These are phyloP conservation scores for Dicyrtoma fusca DNA, from an alignment of 2,888 invertebrate species.

Conservation along the genomic window DNA sequence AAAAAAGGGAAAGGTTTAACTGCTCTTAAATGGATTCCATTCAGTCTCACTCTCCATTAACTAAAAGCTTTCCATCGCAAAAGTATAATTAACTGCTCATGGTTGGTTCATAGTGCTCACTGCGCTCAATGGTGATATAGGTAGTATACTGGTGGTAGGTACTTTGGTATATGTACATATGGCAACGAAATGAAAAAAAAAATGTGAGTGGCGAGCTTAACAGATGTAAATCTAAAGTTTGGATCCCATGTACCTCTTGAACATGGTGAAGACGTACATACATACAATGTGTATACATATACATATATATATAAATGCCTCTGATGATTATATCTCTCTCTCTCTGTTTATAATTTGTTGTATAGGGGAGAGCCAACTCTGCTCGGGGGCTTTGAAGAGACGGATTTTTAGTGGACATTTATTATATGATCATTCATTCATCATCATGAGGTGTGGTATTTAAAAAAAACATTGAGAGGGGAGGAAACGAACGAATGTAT, in stretches of 20 bases:
- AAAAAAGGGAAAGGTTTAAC: not conserved
- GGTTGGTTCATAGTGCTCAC: too few species aligned
- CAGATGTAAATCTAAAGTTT: too few species aligned
- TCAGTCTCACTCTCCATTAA: too few species aligned
- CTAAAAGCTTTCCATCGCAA: too few species aligned
- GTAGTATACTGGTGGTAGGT: too few species aligned
- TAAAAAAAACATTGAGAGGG: too few species aligned
- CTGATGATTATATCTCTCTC: not conserved
- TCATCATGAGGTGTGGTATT: slow-evolving; percentile 18
- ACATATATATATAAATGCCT: too few species aligned
- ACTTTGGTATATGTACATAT: too few species aligned
- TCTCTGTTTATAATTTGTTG: slow-evolving; percentile 16
- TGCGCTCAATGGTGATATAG: too few species aligned
- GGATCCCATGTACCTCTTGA: not conserved
- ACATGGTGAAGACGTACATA: not conserved
- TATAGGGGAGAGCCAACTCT: slow-evolving; percentile 57
- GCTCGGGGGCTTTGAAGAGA: slow-evolving; percentile 58
- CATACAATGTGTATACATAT: not conserved
- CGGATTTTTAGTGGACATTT: slow-evolving; percentile 57
- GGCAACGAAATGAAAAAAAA: too few species aligned
- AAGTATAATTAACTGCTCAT: too few species aligned
- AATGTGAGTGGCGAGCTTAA: not conserved
- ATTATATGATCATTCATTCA: slow-evolving; percentile 29
- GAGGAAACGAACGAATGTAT: not conserved
- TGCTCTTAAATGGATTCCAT: not conserved